Evolutionary conservation across 1,140 invertebrate species (phyloP).

Genomic region (Pollicipes pollicipes): DNA sequence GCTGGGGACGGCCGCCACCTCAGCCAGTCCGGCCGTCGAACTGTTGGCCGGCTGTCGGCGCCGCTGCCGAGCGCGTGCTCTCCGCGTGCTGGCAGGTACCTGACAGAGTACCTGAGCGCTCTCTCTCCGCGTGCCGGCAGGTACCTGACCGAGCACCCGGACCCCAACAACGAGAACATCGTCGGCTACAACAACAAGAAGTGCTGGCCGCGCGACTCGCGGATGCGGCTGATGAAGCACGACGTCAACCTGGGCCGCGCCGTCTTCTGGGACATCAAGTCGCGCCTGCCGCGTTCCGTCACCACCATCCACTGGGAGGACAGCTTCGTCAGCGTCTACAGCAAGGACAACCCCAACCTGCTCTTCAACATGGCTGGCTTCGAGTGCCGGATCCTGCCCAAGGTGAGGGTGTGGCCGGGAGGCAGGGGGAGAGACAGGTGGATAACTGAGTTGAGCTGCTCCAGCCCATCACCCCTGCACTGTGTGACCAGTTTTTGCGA

Average conservation of each 20-base stretch:
- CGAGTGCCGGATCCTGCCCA: conserved; percentile 95
- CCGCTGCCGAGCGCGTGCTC: no score
- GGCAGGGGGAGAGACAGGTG: no score
- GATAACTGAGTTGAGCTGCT: no score
- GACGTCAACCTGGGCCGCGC: conserved; percentile 98
- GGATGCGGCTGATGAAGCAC: conserved; percentile 99
- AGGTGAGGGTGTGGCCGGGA: no score
- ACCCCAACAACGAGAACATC: conserved; percentile 99
- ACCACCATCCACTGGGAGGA: conserved; percentile 99
- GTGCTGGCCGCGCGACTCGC: conserved; percentile 95
- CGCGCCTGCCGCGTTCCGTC: conserved; percentile 86
- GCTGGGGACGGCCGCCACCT: no score
- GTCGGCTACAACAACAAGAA: conserved; percentile 99
- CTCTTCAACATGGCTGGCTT: conserved; percentile 99
- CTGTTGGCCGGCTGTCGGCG: no score
- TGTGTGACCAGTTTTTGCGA: no score
- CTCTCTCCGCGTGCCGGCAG: background rate
- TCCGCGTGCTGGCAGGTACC: no score
- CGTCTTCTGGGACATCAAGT: conserved; percentile 99
- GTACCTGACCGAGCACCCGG: conserved; percentile 96
- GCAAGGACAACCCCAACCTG: conserved; percentile 97
- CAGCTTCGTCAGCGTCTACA: conserved; percentile 97
- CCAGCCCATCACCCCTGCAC: no score
- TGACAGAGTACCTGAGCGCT: no score
- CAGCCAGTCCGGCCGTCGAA: no score